These are phyloP conservation scores for Drosophila fulvimacula DNA, from an alignment of 2,888 invertebrate genomes.

Conservation along the genomic window DNA sequence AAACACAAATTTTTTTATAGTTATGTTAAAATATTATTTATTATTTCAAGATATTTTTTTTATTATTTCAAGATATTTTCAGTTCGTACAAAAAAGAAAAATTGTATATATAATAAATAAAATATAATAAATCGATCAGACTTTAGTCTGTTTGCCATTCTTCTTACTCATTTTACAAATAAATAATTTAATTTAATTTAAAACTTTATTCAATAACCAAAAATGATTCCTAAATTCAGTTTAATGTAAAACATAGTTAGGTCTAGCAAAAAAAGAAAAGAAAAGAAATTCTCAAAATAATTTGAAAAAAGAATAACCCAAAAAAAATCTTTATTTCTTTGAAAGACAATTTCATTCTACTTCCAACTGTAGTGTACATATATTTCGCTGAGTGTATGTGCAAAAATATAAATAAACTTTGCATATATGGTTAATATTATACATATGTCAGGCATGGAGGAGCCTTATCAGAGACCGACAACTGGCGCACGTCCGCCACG, in stretches of 20 bases:
- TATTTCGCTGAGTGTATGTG: conserved; percentile 2
- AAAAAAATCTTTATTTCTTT: not conserved
- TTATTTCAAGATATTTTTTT: no score
- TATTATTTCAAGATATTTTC: no score
- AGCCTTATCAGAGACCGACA: conserved; percentile 65
- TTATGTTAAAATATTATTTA: no score
- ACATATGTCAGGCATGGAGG: conserved; percentile 16
- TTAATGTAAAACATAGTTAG: not conserved
- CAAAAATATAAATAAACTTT: conserved; percentile 56
- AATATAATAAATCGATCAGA: no score
- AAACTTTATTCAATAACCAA: not conserved
- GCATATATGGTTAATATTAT: conserved; percentile 9
- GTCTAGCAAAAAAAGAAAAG: not conserved
- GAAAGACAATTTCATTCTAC: not conserved
- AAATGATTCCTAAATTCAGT: not conserved
- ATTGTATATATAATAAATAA: no score
- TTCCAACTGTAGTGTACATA: no score
- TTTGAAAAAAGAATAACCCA: not conserved
- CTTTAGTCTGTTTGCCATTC: not conserved
- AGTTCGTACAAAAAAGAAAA: no score
- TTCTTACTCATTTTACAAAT: not conserved
- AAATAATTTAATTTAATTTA: not conserved
- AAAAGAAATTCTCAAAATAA: not conserved
- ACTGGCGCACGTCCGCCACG: conserved; percentile 77
- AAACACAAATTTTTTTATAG: not conserved